Percentiles rank a stretch among this genome's conserved stretches.
phyloP scores from a whole-genome alignment of 2,797 vertebrate genomes.

The Aulostomus chinensis region DNA sequence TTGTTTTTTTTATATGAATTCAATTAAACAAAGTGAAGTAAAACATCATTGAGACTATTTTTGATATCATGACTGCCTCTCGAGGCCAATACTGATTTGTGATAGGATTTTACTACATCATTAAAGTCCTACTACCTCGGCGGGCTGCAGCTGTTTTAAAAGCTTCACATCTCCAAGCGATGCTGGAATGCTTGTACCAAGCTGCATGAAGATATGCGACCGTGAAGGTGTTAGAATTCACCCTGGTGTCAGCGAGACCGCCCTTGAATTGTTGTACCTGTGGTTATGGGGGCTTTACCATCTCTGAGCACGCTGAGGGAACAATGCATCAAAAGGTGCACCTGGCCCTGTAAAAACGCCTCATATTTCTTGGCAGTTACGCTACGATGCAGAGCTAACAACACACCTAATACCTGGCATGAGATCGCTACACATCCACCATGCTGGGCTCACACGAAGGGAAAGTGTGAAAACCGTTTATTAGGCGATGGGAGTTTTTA shows the following conservation, averaged over 20 bases:
- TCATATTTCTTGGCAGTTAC: constrained; percentile 37
- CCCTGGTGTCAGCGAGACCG: constrained; percentile 22
- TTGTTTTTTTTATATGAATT: background rate
- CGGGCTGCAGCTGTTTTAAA: constrained; percentile 5
- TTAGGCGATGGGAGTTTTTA: constrained; percentile 35
- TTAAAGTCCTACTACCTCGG: too few species aligned
- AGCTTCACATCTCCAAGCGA: constrained; percentile 20
- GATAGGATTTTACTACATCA: too few species aligned
- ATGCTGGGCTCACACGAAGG: constrained; percentile 7
- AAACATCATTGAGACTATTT: too few species aligned
- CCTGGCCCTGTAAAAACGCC: constrained; percentile 39
- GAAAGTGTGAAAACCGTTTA: constrained; percentile 29
- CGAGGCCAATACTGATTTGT: too few species aligned
- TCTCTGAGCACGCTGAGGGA: constrained; percentile 32
- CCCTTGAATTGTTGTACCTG: constrained; percentile 35
- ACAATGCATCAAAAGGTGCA: constrained; percentile 55
- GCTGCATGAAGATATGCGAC: constrained; percentile 21
- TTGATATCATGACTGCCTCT: too few species aligned
- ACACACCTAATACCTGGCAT: constrained; percentile 31
- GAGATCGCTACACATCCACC: constrained; percentile 22
- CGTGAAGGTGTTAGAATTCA: constrained; percentile 47
- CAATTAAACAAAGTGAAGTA: background rate
- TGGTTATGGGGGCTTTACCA: constrained; percentile 29
- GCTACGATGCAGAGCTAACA: constrained; percentile 18
- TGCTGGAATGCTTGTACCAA: constrained; percentile 16